Evolutionary conservation across 2,797 vertebrate genomes (phyloP), one percentile per base, ranked within the genome.

Genomic region (Xerus rutilus): DNA sequence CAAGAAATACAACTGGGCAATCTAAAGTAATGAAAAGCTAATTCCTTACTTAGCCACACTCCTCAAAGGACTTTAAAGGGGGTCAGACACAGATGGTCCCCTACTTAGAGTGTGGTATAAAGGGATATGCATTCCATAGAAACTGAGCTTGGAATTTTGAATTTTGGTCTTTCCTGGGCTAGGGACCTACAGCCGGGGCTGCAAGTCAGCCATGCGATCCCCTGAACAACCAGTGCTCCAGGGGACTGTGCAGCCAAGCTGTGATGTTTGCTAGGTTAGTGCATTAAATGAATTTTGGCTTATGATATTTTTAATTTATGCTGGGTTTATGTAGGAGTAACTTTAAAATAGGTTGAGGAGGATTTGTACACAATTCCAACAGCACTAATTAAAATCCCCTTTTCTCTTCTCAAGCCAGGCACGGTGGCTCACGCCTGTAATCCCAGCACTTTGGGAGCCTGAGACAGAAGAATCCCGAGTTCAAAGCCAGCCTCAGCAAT

Each of bases 11-110:
- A 78, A 1, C 20, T 74, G 45, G 32, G 23, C 1, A 20, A 15
- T 32, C 78, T 21, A 15, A 59, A 59, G n/a, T 54, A 89, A 91
- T 70, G 35, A 82, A 69, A 67, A 64, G 83, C n/a, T 21, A 52
- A 72, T 65, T 52, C 47, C 59, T 62, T 47, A 57, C 59, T 47
- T 8, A 52, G 59, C 49, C 78, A 20, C 12, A 32, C 30, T 28
- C 79, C 52, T 73, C 17, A 18, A 47, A 57, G 32, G 65, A 43
- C 59, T 87, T 70, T 3, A 77, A 17, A 83, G 70, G 72, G 28
- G 64, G 25, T 79, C 43, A 2, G 7, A 2, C 2, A 15, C 54
- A 62, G 57, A 23, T 35, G 78, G 57, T 62, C 54, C 54, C 81
- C 28, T 7, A 30, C 47, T 49, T 20, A 28, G 13, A 21, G 17